Evolutionary conservation across 2,113 vertebrate species (phyloP), one percentile per base, ranked within the genome.

Genomic region (Hippoglossus stenolepis): DNA sequence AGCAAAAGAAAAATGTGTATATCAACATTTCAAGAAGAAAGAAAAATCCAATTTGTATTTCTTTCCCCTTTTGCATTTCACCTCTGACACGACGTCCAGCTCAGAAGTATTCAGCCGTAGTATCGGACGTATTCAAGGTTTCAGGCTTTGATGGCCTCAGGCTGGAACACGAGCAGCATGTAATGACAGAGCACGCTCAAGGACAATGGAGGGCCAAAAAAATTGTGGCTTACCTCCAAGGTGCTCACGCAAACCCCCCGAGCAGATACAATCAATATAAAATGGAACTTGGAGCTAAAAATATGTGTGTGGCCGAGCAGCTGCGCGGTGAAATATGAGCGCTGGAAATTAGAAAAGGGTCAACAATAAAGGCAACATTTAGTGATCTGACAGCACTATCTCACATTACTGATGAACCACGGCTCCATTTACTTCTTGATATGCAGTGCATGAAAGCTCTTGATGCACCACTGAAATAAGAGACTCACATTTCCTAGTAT

Each of bases 201-300:
- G 93, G 92, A 93, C 89, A 86, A 51, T 51, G 49, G 49, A 20
- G 49, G 45, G 45, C 11, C 45, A 15, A 12, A 47, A 1, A 9
- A 51, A 18, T 6, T 20, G 65, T 90, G 90, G 91, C 91, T 79
- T 62, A 72, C 70, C 35, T 89, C 87, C 91, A 86, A 79, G 73
- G 58, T 73, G 35, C 81, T 79, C 83, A 59, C 6, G 61, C 75
- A 84, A 79, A 90, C 78, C n/a, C n/a, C n/a, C 23, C 23, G 65
- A 90, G 81, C 73, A 87, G 87, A 93, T 85, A 63, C 67, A 85
- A 92, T 94, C 92, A 59, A 94, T 93, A 90, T 73, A 86, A 83
- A 85, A 89, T 70, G 71, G 73, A 83, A 84, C 70, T 77, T 4
- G 53, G 23, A 78, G 88, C 92, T 93, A 90, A 90, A 93, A 90